Evolutionary conservation across 2,888 invertebrate genomes (phyloP), one percentile per base, ranked within the genome.

Genomic region (Synergus japonicus): DNA sequence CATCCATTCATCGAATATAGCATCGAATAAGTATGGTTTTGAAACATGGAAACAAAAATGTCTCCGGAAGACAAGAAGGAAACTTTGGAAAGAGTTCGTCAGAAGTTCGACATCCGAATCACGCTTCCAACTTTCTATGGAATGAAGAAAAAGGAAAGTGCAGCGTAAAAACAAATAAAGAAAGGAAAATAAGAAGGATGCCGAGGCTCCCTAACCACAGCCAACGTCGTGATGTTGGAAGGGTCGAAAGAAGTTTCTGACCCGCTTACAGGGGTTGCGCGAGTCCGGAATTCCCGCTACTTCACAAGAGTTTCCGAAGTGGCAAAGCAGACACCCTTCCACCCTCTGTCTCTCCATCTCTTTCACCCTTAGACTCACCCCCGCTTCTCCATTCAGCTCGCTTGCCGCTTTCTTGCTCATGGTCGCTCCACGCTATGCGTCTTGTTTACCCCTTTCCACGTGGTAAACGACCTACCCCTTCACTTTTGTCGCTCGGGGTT

Each of bases 181-280:
- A 69, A 77, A 69, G 43, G 78, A 83, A 80, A 83, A 80, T 79
- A 83, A 83, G 78, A 58, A 77, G 58, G 67, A 80, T 79, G 77
- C 77, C 78, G 73, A 82, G 84, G 82, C 85, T 87, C 90, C 90
- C 89, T 91, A 90, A 91, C 91, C 90, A 90, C 83, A 86, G 89
- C 83, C 90, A 91, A 90, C 88, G 82, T 76, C 83, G 83, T 79
- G 83, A 79, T 81, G 83, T 78, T 80, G 81, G 87, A 86, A 88
- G 90, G 90, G 89, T 89, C 88, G 89, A 90, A 91, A 92, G 90
- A 91, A 92, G 90, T 91, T 91, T 91, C 90, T 91, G 92, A 92
- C 92, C 92, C 89, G 91, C 91, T 92, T 91, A 91, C 85, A 77
- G 87, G 84, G 87, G 86, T 86, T 85, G 88, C 86, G 83, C 86